These are phyloP conservation scores for Coleophora flavipennella DNA, from an alignment of 2,888 invertebrate species.

Conservation along the genomic window DNA sequence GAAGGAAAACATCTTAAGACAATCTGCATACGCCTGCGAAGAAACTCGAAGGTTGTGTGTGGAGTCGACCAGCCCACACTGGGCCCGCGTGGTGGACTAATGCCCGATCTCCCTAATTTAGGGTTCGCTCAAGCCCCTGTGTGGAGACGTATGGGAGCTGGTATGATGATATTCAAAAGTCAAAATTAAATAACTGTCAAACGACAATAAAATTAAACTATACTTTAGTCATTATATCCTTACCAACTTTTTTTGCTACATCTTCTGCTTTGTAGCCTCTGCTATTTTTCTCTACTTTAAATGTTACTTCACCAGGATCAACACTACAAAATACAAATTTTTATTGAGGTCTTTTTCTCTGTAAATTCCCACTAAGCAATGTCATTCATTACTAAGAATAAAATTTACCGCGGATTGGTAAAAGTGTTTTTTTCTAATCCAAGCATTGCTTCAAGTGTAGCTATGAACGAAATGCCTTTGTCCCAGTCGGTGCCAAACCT, in stretches of 20 bases:
- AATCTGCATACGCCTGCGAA: too few species aligned
- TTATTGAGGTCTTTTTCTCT: neutral
- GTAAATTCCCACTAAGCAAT: neutral
- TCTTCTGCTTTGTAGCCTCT: conserved; percentile 78
- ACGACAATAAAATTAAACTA: too few species aligned
- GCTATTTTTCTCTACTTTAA: conserved; percentile 78
- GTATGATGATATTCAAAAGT: too few species aligned
- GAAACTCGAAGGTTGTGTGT: too few species aligned
- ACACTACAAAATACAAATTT: conserved; percentile 69
- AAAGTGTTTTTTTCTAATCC: conserved; percentile 76
- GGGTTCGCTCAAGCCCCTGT: too few species aligned
- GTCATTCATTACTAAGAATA: neutral
- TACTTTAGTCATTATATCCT: too few species aligned
- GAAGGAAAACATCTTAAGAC: too few species aligned
- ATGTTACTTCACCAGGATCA: conserved; percentile 83
- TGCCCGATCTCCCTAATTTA: too few species aligned
- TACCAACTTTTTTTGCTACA: conserved; percentile 78
- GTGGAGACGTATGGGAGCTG: too few species aligned
- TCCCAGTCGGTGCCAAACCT: conserved; percentile 74
- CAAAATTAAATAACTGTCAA: too few species aligned
- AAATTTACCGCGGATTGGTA: conserved; percentile 74
- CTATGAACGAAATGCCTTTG: conserved; percentile 81
- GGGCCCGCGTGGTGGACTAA: too few species aligned
- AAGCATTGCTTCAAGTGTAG: conserved; percentile 78
- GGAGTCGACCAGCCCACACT: too few species aligned